Evolutionary conservation across 1,140 invertebrate species (phyloP), one percentile per base, ranked within the genome.

Genomic region (Aradophagus sp.): DNA sequence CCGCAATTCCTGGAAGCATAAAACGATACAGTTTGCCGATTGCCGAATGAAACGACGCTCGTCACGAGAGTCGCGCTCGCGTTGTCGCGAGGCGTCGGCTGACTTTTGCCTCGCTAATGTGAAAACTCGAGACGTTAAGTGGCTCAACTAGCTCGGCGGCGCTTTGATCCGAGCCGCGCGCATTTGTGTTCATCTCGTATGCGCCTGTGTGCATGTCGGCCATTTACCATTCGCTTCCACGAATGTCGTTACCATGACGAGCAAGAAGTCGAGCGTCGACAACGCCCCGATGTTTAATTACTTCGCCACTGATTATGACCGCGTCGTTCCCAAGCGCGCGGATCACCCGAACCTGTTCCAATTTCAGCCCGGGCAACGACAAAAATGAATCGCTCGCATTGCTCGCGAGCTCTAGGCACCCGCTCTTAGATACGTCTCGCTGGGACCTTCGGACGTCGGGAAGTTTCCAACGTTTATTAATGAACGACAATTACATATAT

Each of bases 191-290:
- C 48, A 36, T 74, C 68, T 32, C 27, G 58, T 75, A 74, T 69
- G 66, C 69, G 74, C 38, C 29, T 67, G 58, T 70, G 68, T 56
- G 58, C 56, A 75, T 72, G 68, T 32, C 36, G 58, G 69, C 50
- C 76, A 76, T 73, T 79, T 78, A 77, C 74, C 69, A 77, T 79
- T 83, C 77, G n/a, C 75, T 84, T 84, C 81, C 79, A 80, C 74
- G 79, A 83, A 82, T 56, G 79, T 78, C 74, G 79, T 81, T 80
- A 77, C 78, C 76, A 80, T 77, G 75, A 76, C 73, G 75, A 74
- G 75, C 75, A 77, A 82, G 70, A 80, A 79, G 39, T 45, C 27
- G 20, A 58, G 11, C 38, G 36, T 77, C 68, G 75, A 74, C 69
- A 77, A 80, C 74, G 67, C 69, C 73, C 58, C 53, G 34, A 15